These are phyloP conservation scores for Pholis gunnellus DNA, from an alignment of 2,113 vertebrate genomes.

Conservation along the genomic window DNA sequence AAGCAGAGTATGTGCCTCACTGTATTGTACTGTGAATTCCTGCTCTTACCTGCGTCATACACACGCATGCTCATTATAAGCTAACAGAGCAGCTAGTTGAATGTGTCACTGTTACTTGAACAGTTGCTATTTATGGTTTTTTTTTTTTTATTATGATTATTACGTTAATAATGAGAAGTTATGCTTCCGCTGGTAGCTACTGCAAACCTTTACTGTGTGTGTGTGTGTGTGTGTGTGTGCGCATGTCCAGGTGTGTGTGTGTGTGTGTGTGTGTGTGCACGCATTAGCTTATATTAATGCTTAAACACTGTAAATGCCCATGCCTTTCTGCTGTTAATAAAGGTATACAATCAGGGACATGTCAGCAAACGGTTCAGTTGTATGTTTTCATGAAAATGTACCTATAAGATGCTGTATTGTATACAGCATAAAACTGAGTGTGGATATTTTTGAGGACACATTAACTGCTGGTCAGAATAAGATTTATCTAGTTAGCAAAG, in stretches of 20 bases:
- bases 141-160: not conserved
- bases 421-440: conserved; percentile 21
- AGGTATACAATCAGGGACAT: conserved; percentile 57
- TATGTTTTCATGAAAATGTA: conserved; percentile 50
- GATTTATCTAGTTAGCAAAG: not conserved
- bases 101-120: conserved; percentile 62
- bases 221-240: conserved; percentile 1
- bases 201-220: conserved; percentile 13
- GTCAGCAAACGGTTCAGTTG: not conserved
- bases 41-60: conserved; percentile 7
- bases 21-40: conserved; percentile 37
- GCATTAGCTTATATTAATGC: not conserved
- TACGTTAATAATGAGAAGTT: not conserved
- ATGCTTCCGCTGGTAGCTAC: conserved; percentile 19
- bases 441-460: conserved; percentile 7
- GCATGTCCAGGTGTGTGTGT: not conserved
- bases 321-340: conserved; percentile 36
- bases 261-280: not conserved
- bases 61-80: conserved; percentile 37
- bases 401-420: conserved; percentile 32
- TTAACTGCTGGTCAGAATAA: conserved; percentile 71
- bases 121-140: conserved; percentile 41
- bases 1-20: conserved; percentile 16
- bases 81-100: conserved; percentile 35
- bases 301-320: conserved; percentile 29